These are phyloP conservation scores for Sporophila hypoxantha DNA, from an alignment of 2,113 vertebrate species.

Conservation along the genomic window DNA sequence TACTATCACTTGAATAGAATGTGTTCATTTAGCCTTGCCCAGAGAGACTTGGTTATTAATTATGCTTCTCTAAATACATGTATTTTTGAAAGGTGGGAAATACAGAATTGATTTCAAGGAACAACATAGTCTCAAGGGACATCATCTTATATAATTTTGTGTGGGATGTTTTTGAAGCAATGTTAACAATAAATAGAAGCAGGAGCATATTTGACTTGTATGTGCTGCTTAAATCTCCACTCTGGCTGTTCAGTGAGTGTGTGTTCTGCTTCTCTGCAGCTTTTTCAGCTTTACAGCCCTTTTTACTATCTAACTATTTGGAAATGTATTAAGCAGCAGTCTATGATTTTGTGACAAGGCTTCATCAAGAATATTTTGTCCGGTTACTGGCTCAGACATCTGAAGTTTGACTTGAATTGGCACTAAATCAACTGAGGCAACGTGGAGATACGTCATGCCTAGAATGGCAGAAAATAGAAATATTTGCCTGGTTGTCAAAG, in stretches of 20 bases:
- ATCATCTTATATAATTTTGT: background rate
- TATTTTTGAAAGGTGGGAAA: background rate
- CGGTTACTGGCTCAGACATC: slow-evolving; percentile 56
- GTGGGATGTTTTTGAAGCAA: background rate
- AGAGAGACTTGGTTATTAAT: background rate
- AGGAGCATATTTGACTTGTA: slow-evolving; percentile 3
- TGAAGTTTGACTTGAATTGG: slow-evolving; percentile 56
- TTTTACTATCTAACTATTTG: slow-evolving; percentile 28
- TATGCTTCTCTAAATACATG: background rate
- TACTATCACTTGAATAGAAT: background rate
- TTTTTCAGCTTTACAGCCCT: slow-evolving; percentile 33
- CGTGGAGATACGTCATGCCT: slow-evolving; percentile 39
- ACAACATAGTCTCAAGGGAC: background rate
- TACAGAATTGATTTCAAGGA: background rate
- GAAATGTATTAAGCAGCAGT: slow-evolving; percentile 40
- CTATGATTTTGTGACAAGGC: slow-evolving; percentile 55
- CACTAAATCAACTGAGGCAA: slow-evolving; percentile 64
- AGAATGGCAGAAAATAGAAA: slow-evolving; percentile 61
- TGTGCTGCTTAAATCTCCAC: slow-evolving; percentile 24
- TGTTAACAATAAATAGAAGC: background rate
- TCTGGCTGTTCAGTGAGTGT: slow-evolving; percentile 33
- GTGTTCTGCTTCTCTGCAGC: slow-evolving; percentile 21
- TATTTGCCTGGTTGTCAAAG: slow-evolving; percentile 62
- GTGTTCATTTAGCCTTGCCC: background rate
- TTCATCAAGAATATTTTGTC: slow-evolving; percentile 62